These are phyloP conservation scores for Rousettus leschenaultii DNA, from an alignment of 2,113 vertebrate genomes.

Conservation along the genomic window DNA sequence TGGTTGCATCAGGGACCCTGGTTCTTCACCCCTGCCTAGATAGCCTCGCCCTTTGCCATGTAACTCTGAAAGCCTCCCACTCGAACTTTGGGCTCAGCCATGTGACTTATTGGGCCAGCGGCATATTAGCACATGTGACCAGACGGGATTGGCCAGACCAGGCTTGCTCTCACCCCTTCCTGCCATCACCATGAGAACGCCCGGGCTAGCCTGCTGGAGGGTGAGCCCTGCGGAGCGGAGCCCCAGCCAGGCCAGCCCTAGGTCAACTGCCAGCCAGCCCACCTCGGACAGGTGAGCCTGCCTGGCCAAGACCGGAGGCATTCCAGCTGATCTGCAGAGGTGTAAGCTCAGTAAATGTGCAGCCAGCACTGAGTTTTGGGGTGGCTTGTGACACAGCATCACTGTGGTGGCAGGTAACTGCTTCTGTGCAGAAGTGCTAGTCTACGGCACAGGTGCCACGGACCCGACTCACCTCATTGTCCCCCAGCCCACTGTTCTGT, in stretches of 20 bases:
- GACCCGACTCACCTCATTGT: constrained; percentile 85
- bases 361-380: background rate
- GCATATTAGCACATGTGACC: background rate
- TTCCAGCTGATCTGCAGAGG: background rate
- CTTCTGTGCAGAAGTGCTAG: background rate
- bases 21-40: too few species aligned
- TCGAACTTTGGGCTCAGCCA: background rate
- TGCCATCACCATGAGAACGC: accelerated
- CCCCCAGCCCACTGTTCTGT: constrained; percentile 83
- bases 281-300: accelerated
- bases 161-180: background rate
- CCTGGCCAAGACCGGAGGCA: background rate
- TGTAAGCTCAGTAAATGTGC: background rate
- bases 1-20: background rate
- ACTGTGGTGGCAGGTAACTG: background rate
- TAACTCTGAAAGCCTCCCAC: background rate
- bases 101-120: background rate
- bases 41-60: background rate
- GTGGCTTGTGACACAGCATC: accelerated
- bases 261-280: background rate
- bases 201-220: background rate
- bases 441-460: background rate
- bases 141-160: background rate
- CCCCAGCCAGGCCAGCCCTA: background rate
- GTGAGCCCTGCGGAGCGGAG: background rate